phyloP scores from a whole-genome alignment of 2,113 vertebrate species.

The Glaucomys volans region DNA sequence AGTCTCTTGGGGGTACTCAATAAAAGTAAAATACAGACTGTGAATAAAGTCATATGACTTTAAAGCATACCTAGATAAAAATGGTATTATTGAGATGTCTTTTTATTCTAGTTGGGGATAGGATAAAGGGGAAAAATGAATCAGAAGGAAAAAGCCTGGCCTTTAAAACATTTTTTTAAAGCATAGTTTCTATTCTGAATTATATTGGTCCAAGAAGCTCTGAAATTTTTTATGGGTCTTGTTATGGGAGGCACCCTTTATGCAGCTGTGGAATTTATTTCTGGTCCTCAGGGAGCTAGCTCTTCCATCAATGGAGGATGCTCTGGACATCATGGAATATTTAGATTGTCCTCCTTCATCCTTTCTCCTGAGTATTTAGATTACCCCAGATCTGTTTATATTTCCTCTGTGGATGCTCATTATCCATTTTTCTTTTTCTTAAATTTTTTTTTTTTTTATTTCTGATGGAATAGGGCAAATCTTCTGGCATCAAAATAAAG shows the following conservation, averaged over 20 bases:
- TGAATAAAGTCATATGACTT: constrained; percentile 30
- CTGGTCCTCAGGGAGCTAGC: constrained; percentile 75
- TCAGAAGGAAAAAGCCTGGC: constrained; percentile 82
- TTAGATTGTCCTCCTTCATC: neutral
- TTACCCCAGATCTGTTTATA: neutral
- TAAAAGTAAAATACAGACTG: constrained; percentile 3
- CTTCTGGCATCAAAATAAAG: neutral
- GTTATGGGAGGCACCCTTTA: constrained; percentile 84
- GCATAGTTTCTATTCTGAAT: constrained; percentile 81
- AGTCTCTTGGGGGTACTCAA: neutral
- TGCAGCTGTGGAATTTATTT: constrained; percentile 83
- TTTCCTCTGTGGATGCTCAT: neutral
- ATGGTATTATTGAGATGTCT: constrained; percentile 58
- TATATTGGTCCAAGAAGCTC: constrained; percentile 82
- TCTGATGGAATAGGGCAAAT: constrained; percentile 22
- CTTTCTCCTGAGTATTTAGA: constrained; percentile 66
- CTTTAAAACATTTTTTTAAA: constrained; percentile 76
- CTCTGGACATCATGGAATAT: constrained; percentile 68
- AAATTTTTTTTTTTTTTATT: neutral
- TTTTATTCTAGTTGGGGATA: constrained; percentile 71
- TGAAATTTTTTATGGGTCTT: constrained; percentile 87
- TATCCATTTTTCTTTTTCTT: neutral
- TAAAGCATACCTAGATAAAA: constrained; percentile 1
- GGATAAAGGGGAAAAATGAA: constrained; percentile 67
- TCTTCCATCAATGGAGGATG: constrained; percentile 45